These are phyloP conservation scores for Loris lydekkerianus DNA, from an alignment of 2,797 vertebrate genomes.

Conservation along the genomic window DNA sequence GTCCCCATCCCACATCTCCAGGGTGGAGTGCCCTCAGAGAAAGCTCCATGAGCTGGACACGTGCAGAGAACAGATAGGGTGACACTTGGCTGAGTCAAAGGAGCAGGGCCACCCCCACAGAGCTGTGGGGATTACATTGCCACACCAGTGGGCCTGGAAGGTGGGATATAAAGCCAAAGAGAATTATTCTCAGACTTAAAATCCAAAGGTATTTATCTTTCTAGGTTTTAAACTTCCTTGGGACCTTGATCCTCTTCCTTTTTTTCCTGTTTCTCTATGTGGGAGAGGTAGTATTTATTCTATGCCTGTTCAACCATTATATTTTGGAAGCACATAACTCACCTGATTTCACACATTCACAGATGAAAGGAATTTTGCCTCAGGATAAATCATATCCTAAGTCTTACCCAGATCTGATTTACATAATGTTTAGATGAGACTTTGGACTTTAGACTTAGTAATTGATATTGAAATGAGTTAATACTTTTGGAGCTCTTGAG, in stretches of 20 bases:
- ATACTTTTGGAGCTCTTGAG: not conserved
- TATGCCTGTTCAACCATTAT: not conserved
- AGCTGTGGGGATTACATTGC: not conserved
- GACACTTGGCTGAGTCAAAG: not conserved
- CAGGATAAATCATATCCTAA: not conserved
- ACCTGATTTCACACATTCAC: not conserved
- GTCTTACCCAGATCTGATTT: not conserved
- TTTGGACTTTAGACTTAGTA: not conserved
- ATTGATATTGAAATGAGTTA: not conserved
- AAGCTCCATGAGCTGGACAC: too few relatives aligned
- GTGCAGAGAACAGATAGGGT: not conserved
- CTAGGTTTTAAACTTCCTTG: not conserved
- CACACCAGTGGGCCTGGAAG: not conserved
- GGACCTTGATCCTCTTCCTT: not conserved
- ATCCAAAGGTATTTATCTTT: not conserved
- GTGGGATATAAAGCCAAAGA: not conserved
- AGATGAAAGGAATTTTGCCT: not conserved
- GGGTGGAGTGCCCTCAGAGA: not conserved
- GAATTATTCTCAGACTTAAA: not conserved
- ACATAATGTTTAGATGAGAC: not conserved
- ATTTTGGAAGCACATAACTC: not conserved
- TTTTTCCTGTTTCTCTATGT: not conserved
- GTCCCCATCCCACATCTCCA: not conserved
- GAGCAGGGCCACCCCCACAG: too few relatives aligned
- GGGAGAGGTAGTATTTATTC: not conserved